Conservation (phyloP, 2,888 invertebrate genomes). For the Epinotia ramella region DNA sequence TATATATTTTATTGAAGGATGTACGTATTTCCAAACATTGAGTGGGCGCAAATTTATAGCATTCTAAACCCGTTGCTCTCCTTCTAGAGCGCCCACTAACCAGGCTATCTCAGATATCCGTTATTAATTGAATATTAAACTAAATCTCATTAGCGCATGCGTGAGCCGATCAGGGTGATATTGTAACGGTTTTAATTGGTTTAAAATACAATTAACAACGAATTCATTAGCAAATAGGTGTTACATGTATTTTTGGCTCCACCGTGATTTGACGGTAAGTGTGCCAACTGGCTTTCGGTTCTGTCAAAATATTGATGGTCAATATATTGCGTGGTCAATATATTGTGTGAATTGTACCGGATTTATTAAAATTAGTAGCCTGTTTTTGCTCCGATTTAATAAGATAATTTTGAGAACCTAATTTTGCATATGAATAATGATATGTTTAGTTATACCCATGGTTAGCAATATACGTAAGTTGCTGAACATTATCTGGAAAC, state of each 20-base stretch:
- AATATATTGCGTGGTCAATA: background rate
- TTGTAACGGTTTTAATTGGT: slow-evolving; percentile 27
- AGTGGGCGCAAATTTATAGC: slow-evolving; percentile 38
- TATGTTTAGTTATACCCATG: too few relatives aligned
- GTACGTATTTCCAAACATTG: slow-evolving; percentile 4
- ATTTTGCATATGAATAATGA: too few relatives aligned
- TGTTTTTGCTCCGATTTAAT: background rate
- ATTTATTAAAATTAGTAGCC: background rate
- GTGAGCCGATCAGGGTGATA: slow-evolving; percentile 22
- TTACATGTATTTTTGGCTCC: slow-evolving; percentile 29
- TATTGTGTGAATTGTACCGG: background rate
- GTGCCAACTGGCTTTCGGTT: slow-evolving; percentile 19
- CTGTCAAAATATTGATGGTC: slow-evolving; percentile 14
- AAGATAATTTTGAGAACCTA: too few relatives aligned
- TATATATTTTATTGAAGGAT: slow-evolving; percentile 11
- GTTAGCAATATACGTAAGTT: too few relatives aligned
- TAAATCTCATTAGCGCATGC: slow-evolving; percentile 33
- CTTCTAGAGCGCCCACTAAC: slow-evolving; percentile 17
- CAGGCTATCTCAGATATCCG: slow-evolving; percentile 19
- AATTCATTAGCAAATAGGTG: slow-evolving; percentile 32
- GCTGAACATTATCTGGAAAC: too few relatives aligned
- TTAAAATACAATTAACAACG: slow-evolving; percentile 34
- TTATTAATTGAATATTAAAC: slow-evolving; percentile 43
- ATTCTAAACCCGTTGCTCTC: slow-evolving; percentile 25
- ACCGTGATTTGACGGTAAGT: background rate